Evolutionary conservation across 2,797 vertebrate genomes (phyloP), one percentile per base, ranked within the genome.

Genomic region (Gymnopithys bicolor): DNA sequence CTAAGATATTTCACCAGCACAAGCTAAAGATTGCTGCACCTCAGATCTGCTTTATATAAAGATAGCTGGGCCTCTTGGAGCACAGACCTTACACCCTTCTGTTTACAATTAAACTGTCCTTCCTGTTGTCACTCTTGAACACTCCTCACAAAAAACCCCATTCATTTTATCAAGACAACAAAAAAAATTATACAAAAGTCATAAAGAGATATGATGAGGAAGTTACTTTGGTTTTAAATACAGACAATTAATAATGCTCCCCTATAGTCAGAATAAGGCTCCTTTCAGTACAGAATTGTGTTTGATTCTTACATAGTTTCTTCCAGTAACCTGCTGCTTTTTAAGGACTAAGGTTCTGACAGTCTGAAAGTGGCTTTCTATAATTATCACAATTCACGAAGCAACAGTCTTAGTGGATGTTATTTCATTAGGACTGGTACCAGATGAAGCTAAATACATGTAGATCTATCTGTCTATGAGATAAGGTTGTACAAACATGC

Each of bases 301-400:
- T 73, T 93, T 32, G 32, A 83, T 59, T 90, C 85, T 71, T 3
- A 53, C 9, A 23, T 5, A 2, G 25, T 88, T 63, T 88, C 71
- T 93, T 32, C 67, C 33, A 90, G 75, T 39, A 66, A 79, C 83
- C 55, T 77, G 52, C 67, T 93, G 76, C 35, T 86, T 90, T 93
- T 87, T 88, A 92, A 95, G 93, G 49, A 68, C 25, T 92, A 69
- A 78, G 74, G 89, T 81, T 93, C 79, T 86, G 96, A 78, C 62
- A 97, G 89, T 86, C 66, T 74, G 30, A 70, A 22, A 45, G 27
- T 9, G 6, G 30, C 85, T 90, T 96, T 94, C 73, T 84, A 21
- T 53, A 88, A 80, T 85, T 86, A 87, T 70, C 83, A 86, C 58
- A 46, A 91, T 63, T 78, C 84, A 78, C 0, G 3, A 94, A 95